Conservation (phyloP, 2,797 vertebrate species). For the Thalassophryne amazonica region DNA sequence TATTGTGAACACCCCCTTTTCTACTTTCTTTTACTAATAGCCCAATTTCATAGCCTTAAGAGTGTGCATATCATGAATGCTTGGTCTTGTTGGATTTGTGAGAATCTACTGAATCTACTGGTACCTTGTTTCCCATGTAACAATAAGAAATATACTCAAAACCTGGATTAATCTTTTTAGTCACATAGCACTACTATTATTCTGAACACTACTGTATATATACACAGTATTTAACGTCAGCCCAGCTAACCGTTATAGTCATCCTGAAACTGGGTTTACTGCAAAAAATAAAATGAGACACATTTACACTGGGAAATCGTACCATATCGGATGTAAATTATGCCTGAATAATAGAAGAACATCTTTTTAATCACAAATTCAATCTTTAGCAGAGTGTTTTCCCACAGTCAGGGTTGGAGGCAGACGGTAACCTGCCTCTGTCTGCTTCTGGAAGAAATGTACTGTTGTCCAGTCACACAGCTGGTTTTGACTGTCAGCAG, state of each 20-base stretch:
- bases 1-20: no score
- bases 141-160: no score
- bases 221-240: no score
- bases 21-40: no score
- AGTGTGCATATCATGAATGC: no score
- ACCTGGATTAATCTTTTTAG: no score
- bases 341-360: background rate
- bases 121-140: no score
- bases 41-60: no score
- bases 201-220: no score
- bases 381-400: background rate
- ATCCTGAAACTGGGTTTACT: background rate
- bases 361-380: background rate
- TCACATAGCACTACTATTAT: no score
- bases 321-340: background rate
- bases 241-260: background rate
- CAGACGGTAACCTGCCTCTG: constrained; percentile 11
- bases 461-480: constrained; percentile 53
- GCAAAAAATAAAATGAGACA: background rate
- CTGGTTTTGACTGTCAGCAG: constrained; percentile 57
- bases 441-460: constrained; percentile 27
- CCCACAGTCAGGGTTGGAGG: constrained; percentile 10
- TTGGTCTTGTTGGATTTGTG: no score
- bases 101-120: no score
- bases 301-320: background rate